Conservation (phyloP, 1,140 invertebrate genomes). For the Dreissena polymorpha region DNA sequence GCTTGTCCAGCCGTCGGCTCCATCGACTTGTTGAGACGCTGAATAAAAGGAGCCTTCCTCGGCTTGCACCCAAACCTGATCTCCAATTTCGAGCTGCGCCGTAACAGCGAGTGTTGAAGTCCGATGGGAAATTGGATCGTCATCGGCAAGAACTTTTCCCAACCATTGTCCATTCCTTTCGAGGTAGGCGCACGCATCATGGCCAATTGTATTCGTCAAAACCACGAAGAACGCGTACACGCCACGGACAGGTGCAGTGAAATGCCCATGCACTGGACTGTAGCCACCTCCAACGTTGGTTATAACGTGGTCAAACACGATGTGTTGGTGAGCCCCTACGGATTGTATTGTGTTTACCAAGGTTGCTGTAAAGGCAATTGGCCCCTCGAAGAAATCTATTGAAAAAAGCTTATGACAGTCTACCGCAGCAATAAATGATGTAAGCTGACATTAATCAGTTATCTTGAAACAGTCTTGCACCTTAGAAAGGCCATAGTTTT, state of each 20-base stretch:
- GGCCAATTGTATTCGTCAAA: neutral
- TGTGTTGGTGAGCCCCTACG: neutral
- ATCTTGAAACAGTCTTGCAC: too few species aligned
- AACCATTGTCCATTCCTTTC: neutral
- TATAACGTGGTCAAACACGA: constrained; percentile 29
- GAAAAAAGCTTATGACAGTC: too few species aligned
- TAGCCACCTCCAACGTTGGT: constrained; percentile 8
- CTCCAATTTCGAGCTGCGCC: neutral
- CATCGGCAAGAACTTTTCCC: neutral
- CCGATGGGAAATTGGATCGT: neutral
- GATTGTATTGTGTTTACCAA: constrained; percentile 6
- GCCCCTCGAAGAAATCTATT: too few species aligned
- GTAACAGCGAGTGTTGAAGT: constrained; percentile 20
- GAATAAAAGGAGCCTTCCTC: too few species aligned
- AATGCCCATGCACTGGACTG: neutral
- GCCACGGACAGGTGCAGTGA: neutral
- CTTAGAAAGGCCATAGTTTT: too few species aligned
- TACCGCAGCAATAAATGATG: too few species aligned
- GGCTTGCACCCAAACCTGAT: too few species aligned
- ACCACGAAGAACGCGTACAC: constrained; percentile 19
- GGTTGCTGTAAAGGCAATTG: constrained; percentile 26
- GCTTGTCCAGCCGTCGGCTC: too few species aligned
- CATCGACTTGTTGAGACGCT: too few species aligned
- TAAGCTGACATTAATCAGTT: too few species aligned
- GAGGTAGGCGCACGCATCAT: neutral